Evolutionary conservation across 2,113 vertebrate genomes (phyloP), one percentile per base, ranked within the genome.

Genomic region (Pangasianodon gigas): DNA sequence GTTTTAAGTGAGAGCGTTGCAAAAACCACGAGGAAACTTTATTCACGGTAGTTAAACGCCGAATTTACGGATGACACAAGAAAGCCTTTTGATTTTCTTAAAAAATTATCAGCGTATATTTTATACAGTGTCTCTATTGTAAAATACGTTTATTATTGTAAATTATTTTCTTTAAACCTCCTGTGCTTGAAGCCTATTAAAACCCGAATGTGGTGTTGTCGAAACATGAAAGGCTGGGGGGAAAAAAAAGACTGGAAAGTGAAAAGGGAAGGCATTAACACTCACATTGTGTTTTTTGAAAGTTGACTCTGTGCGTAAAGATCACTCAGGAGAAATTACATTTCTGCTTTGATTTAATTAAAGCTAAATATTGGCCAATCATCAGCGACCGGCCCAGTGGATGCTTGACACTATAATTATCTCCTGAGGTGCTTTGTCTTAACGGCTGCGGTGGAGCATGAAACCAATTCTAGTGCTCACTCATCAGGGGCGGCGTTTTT

Each of bases 281-380:
- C 92, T 92, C 93, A 90, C 92, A 93, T 93, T 95, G 93, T 93
- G 93, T 93, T 93, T 91, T 94, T 92, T 91, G 93, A 89, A 93
- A 93, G 91, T 94, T 93, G 92, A 93, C 91, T 89, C 93, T 93
- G 91, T 91, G 91, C 90, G 92, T 93, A 92, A 93, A 91, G 92
- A 94, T 95, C 93, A 94, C 95, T 95, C 94, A 90, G 93, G 95
- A 96, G 95, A 96, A 96, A 96, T 96, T 95, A 95, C 94, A 95
- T 96, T 96, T 94, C 93, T 95, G 93, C 94, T 96, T 96, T 96
- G 95, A 96, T 96, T 96, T 96, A 96, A 96, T 96, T 96, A 96
- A 95, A 95, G 94, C 95, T 95, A 96, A 95, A 96, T 95, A 95
- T 96, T 96, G 95, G 95, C 94, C 95, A 95, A 94, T 96, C 92